phyloP scores from a whole-genome alignment of 2,113 vertebrate genomes.

The Danionella cerebrum region DNA sequence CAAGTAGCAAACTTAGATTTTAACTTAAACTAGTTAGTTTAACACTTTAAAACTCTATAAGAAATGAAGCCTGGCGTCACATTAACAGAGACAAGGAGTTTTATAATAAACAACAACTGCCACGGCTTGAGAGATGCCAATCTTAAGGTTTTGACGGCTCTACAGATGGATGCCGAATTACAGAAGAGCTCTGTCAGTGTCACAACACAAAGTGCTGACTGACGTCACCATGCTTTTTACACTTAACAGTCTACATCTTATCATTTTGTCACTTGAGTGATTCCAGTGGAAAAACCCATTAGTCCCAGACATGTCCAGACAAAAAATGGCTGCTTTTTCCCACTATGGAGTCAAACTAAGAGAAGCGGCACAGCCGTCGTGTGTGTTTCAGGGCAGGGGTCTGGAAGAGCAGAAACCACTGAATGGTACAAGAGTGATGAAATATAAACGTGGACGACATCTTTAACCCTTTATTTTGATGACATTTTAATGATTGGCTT shows the following conservation, averaged over 20 bases:
- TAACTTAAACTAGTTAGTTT: too few relatives aligned
- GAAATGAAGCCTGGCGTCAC: too few relatives aligned
- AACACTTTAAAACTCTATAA: too few relatives aligned
- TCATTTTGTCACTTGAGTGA: background rate
- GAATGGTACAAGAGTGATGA: too few relatives aligned
- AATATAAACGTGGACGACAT: too few relatives aligned
- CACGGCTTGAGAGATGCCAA: too few relatives aligned
- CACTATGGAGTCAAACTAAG: background rate
- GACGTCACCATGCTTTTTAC: background rate
- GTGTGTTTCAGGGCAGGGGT: background rate
- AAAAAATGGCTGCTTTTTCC: background rate
- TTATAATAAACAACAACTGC: too few relatives aligned
- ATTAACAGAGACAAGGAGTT: too few relatives aligned
- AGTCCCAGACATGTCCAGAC: background rate
- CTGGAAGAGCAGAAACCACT: background rate
- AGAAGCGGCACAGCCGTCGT: too few relatives aligned
- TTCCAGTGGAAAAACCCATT: background rate
- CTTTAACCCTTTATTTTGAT: too few relatives aligned
- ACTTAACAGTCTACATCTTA: background rate
- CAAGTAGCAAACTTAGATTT: too few relatives aligned
- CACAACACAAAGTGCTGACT: background rate
- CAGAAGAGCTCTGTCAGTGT: background rate
- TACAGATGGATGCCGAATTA: background rate
- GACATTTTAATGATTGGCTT: too few relatives aligned
- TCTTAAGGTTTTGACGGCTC: background rate